These are phyloP conservation scores for Leucania comma DNA, from an alignment of 2,888 invertebrate genomes.

Conservation along the genomic window DNA sequence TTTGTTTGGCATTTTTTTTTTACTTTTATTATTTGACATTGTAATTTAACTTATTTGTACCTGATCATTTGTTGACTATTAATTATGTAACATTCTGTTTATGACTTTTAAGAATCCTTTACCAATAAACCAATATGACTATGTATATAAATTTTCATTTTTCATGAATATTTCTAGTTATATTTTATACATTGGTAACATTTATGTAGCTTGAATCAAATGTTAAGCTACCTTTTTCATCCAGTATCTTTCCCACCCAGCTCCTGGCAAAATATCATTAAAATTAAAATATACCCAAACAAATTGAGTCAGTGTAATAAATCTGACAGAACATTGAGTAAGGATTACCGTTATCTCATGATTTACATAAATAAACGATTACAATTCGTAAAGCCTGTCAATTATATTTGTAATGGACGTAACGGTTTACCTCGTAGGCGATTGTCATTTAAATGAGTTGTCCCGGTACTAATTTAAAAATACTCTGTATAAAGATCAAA, in stretches of 20 bases:
- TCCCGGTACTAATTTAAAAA: background rate
- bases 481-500: background rate
- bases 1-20: too few species aligned
- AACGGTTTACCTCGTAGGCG: background rate
- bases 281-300: background rate
- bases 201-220: too few species aligned
- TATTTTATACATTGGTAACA: too few species aligned
- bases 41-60: too few species aligned
- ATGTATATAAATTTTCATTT: too few species aligned
- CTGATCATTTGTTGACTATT: too few species aligned
- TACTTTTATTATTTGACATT: too few species aligned
- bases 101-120: too few species aligned
- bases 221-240: background rate
- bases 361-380: constrained; percentile 46
- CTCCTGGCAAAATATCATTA: background rate
- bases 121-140: too few species aligned
- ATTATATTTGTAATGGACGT: constrained; percentile 22
- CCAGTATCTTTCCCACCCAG: background rate
- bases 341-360: constrained; percentile 16
- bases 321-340: constrained; percentile 21
- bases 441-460: background rate
- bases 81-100: too few species aligned
- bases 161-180: too few species aligned
- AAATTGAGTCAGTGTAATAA: constrained; percentile 19
- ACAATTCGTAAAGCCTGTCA: constrained; percentile 29